A percentile compares a stretch with the other conserved stretches of the same genome.
These are phyloP conservation scores for Syrista parreyssii DNA, from an alignment of 2,888 invertebrate species.

Conservation along the genomic window DNA sequence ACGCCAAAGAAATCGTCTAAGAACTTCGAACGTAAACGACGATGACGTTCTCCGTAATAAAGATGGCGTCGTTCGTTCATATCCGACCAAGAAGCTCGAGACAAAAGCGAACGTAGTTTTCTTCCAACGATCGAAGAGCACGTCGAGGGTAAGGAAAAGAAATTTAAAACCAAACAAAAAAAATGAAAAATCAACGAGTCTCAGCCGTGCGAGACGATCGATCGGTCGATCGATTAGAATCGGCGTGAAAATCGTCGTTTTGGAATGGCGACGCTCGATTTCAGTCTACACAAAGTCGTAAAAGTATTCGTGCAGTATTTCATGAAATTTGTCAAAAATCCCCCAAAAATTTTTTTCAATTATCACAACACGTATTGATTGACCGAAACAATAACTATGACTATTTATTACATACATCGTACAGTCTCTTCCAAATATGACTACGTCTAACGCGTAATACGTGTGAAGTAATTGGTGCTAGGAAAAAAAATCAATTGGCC, in stretches of 20 bases:
- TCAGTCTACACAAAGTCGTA: no score
- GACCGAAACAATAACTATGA: not conserved
- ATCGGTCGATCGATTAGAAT: not conserved
- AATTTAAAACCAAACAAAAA: not conserved
- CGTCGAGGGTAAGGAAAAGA: not conserved
- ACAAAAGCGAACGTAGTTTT: not conserved
- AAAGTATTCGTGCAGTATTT: no score
- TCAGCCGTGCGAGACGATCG: conserved; percentile 1
- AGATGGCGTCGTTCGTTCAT: not conserved
- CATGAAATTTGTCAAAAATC: no score
- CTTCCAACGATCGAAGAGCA: not conserved
- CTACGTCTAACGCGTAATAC: not conserved
- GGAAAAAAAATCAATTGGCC: conserved; percentile 15
- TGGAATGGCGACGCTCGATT: not conserved
- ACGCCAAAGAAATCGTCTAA: not conserved
- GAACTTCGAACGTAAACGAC: not conserved
- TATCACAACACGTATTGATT: no score
- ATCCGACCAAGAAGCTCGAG: not conserved
- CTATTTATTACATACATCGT: not conserved
- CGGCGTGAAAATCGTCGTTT: not conserved
- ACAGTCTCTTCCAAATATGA: not conserved
- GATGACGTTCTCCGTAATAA: not conserved
- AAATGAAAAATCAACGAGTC: not conserved
- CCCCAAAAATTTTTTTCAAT: no score
- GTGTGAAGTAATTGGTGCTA: not conserved